A percentile compares a stretch with the other conserved stretches of the same genome.
phyloP scores from a whole-genome alignment of 2,113 vertebrate species.

The Myodes glareolus region DNA sequence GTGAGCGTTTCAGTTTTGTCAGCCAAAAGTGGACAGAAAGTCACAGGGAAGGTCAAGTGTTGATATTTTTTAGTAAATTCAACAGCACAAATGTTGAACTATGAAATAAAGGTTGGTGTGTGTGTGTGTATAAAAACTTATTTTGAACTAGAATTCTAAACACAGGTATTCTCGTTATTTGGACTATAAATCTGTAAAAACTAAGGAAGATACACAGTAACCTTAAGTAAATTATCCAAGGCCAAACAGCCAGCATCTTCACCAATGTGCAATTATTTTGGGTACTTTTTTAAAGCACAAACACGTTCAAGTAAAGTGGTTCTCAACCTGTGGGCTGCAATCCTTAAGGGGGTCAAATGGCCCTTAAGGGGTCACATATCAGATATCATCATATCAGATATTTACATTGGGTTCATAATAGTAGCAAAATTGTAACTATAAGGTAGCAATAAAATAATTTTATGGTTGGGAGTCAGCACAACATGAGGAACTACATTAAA shows the following conservation, averaged over 20 bases:
- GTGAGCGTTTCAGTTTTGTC: not conserved
- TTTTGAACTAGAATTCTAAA: not conserved
- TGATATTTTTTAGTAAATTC: slow-evolving; percentile 19
- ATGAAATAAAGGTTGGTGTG: not conserved
- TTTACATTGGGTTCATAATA: not conserved
- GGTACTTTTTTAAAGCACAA: not conserved
- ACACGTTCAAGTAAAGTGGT: not conserved
- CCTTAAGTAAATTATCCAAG: not conserved
- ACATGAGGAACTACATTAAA: not conserved
- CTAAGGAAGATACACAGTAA: slow-evolving; percentile 7
- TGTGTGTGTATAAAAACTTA: not conserved
- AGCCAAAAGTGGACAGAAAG: not conserved
- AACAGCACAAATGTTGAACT: not conserved
- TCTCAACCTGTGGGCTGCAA: not conserved
- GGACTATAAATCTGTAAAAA: not conserved
- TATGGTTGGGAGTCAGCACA: not conserved
- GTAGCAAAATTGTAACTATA: not conserved
- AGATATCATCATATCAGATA: not conserved
- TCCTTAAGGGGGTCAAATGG: not conserved
- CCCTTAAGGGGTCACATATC: not conserved
- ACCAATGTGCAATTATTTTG: not conserved
- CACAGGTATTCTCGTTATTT: not conserved
- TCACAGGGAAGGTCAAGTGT: too few species aligned
- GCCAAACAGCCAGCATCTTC: not conserved
- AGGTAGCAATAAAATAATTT: not conserved